phyloP scores from a whole-genome alignment of 2,888 invertebrate species.

The Myopa tessellatipennis region DNA sequence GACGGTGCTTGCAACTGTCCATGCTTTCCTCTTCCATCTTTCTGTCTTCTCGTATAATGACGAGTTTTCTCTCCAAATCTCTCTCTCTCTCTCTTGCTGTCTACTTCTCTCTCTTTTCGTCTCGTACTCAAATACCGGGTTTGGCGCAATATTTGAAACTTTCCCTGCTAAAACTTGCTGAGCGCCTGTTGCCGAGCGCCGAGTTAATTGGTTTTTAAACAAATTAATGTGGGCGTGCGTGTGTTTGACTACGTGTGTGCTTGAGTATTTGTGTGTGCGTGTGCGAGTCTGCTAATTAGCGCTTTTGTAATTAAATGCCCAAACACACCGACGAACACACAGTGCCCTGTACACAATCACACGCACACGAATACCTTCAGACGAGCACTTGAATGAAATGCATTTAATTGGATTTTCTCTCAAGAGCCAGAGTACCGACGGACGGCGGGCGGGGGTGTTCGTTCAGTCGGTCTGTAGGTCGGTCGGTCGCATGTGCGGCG shows the following conservation, averaged over 20 bases:
- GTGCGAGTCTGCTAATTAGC: conserved; percentile 63
- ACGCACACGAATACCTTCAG: conserved; percentile 37
- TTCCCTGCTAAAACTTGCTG: conserved; percentile 58
- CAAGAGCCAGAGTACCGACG: conserved; percentile 10
- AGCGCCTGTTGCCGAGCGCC: conserved; percentile 62
- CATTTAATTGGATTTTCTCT: conserved; percentile 39
- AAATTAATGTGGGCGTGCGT: conserved; percentile 65
- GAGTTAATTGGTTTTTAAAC: conserved; percentile 67
- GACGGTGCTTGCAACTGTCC: conserved; percentile 18
- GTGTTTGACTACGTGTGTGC: conserved; percentile 23
- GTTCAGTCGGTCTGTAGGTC: background rate
- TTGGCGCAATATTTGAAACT: conserved; percentile 20
- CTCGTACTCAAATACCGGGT: conserved; percentile 5
- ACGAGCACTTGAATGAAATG: conserved; percentile 35
- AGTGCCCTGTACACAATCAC: conserved; percentile 40
- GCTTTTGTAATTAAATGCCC: conserved; percentile 66
- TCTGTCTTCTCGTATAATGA: conserved; percentile 8
- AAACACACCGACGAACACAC: conserved; percentile 51
- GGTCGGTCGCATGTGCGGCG: background rate
- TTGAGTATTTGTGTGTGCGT: conserved; percentile 43
- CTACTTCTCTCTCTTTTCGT: conserved; percentile 34
- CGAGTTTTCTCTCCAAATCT: background rate
- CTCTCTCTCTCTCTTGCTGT: conserved; percentile 17
- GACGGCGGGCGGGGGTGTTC: conserved; percentile 40
- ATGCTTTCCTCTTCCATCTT: background rate